Evolutionary conservation across 2,113 vertebrate genomes (phyloP), one percentile per base, ranked within the genome.

Genomic region (Phylloscopus trochilus): DNA sequence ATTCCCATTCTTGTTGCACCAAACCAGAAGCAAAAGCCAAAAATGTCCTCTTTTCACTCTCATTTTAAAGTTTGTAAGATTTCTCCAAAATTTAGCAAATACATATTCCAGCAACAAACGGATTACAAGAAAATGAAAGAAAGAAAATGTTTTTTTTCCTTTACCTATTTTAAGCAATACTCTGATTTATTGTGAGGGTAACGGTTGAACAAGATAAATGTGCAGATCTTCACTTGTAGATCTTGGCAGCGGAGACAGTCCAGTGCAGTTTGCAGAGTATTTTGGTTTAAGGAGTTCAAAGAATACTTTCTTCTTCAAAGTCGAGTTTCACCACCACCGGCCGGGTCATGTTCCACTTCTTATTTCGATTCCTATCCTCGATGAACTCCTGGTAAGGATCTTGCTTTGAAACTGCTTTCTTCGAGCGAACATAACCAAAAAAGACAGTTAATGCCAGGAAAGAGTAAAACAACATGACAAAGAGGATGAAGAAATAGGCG

Each of bases 381-480:
- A 97, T 98, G 96, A 98, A 98, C 97, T 99, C 98, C 89, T 98
- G 96, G 87, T 98, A 98, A 93, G 98, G 98, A 97, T 98, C 98
- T 97, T 98, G 98, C 97, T 98, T 98, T 92, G 97, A 98, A 96
- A 98, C 96, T 13, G 97, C 97, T 92, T 98, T 97, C 96, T 98
- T 96, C 47, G 98, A 97, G 88, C 98, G 97, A 84, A 98, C 98
- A 92, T 98, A 99, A 97, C 98, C 98, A 90, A 96, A 97, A 94
- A 99, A 98, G 96, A 99, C 98, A 85, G 98, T 97, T 91, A 98
- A 96, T 33, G 98, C 98, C 92, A 99, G 96, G 96, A 99, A 98
- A 96, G 98, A 98, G 96, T 99, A 99, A 98, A 99, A 98, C 88
- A 99, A 95, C 98, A 99, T 98, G 94, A 99, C 99, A 97, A 99